Evolutionary conservation across 2,888 invertebrate genomes (phyloP).

Genomic region (Dynastes grantii): DNA sequence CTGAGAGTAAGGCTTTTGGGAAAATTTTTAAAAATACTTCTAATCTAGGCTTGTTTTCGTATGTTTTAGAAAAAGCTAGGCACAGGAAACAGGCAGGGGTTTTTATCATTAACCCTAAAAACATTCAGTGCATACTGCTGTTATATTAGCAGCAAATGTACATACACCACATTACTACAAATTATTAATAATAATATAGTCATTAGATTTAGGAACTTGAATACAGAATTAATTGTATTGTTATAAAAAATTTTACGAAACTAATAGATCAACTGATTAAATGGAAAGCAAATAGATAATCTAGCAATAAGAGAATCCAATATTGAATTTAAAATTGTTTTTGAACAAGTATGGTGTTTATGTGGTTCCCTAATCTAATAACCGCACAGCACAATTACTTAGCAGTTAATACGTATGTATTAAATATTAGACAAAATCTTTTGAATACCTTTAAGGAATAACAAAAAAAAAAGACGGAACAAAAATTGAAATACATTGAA

Average conservation of each 20-base stretch:
- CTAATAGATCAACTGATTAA: too few species aligned
- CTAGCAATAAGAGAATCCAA: too few species aligned
- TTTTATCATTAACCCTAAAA: conserved; percentile 52
- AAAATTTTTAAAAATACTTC: conserved; percentile 34
- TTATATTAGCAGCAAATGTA: conserved; percentile 50
- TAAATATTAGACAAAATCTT: conserved; percentile 38
- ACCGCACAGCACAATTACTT: conserved; percentile 51
- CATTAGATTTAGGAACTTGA: conserved; percentile 39
- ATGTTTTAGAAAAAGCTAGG: conserved; percentile 63
- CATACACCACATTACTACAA: conserved; percentile 50
- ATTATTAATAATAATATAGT: conserved; percentile 52
- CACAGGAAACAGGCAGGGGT: conserved; percentile 61
- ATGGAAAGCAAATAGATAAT: too few species aligned
- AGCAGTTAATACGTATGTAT: conserved; percentile 48
- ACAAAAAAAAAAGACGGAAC: conserved; percentile 30
- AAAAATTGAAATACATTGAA: conserved; percentile 45
- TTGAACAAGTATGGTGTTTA: background rate
- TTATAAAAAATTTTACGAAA: too few species aligned
- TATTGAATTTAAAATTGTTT: too few species aligned
- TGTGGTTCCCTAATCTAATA: conserved; percentile 47
- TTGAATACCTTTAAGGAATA: conserved; percentile 36
- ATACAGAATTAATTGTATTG: background rate
- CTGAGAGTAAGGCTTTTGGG: conserved; percentile 40
- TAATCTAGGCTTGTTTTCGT: conserved; percentile 47
- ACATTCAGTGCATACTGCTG: conserved; percentile 56